These are phyloP conservation scores for Antigone vipio DNA, from an alignment of 2,113 vertebrate genomes.

Conservation along the genomic window DNA sequence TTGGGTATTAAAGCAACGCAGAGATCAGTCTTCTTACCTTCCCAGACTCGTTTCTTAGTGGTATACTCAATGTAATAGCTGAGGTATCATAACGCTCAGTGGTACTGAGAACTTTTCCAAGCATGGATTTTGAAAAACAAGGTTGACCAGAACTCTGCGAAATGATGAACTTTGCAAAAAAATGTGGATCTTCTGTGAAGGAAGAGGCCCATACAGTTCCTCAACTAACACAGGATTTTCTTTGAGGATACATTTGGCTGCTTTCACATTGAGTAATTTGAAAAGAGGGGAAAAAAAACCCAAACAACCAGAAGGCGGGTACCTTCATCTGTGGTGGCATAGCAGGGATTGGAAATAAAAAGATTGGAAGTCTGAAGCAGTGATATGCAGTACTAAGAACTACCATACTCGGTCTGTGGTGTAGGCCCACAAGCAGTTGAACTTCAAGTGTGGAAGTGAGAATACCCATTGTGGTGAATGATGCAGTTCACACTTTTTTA, in stretches of 20 bases:
- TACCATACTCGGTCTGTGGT: neutral
- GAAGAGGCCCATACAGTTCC: neutral
- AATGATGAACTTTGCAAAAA: neutral
- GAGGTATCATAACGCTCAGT: neutral
- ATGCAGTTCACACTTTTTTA: neutral
- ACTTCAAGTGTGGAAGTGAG: neutral
- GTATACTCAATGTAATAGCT: neutral
- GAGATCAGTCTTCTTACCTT: neutral
- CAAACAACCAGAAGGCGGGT: neutral
- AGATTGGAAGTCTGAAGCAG: neutral
- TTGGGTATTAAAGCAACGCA: neutral
- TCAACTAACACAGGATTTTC: neutral
- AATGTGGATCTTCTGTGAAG: accelerated
- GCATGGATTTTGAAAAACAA: neutral
- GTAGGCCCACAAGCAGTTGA: neutral
- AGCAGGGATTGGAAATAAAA: neutral
- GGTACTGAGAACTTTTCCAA: neutral
- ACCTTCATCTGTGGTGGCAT: neutral
- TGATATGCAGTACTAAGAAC: neutral
- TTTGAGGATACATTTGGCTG: neutral
- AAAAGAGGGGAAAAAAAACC: neutral
- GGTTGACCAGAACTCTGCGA: neutral
- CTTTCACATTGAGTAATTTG: neutral
- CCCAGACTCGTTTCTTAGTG: neutral
- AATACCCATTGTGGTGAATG: neutral